A percentile compares a stretch with the other conserved stretches of the same genome.
These are phyloP conservation scores for Ptychoptera albimana DNA, from an alignment of 2,888 invertebrate genomes.

Conservation along the genomic window DNA sequence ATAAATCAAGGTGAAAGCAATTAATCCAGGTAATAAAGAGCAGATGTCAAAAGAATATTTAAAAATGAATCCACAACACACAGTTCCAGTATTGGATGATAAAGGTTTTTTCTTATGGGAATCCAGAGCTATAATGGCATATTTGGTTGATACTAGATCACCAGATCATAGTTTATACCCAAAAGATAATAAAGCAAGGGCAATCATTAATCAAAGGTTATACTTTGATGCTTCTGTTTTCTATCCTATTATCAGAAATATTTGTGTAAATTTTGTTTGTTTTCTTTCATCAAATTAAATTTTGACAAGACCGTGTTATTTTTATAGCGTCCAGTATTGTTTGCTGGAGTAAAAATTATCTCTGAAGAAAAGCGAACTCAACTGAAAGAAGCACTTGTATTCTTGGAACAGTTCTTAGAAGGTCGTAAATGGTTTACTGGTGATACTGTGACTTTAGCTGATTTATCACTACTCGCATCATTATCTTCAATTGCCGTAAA, in stretches of 20 bases:
- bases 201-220: slow-evolving; percentile 42
- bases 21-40: slow-evolving; percentile 41
- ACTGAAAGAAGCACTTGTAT: slow-evolving; percentile 38
- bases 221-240: slow-evolving; percentile 45
- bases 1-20: slow-evolving; percentile 25
- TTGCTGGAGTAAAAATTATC: slow-evolving; percentile 39
- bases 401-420: slow-evolving; percentile 22
- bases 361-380: slow-evolving; percentile 35
- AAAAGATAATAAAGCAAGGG: slow-evolving; percentile 36
- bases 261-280: too few species aligned
- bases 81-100: slow-evolving; percentile 50
- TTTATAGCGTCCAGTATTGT: slow-evolving; percentile 41
- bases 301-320: too few species aligned
- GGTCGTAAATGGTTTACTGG: slow-evolving; percentile 28
- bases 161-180: slow-evolving; percentile 41
- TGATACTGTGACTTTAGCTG: slow-evolving; percentile 31
- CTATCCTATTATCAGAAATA: slow-evolving; percentile 43
- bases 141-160: slow-evolving; percentile 39
- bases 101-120: slow-evolving; percentile 50
- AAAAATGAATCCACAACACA: slow-evolving; percentile 49
- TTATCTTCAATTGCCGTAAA: slow-evolving; percentile 19
- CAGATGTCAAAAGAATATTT: slow-evolving; percentile 39
- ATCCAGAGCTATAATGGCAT: slow-evolving; percentile 46
- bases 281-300: too few species aligned
- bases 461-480: slow-evolving; percentile 26